Percentiles rank a stretch among this genome's conserved stretches.
Conservation (phyloP, 1,140 invertebrate species). For the Agraylea sexmaculata region DNA sequence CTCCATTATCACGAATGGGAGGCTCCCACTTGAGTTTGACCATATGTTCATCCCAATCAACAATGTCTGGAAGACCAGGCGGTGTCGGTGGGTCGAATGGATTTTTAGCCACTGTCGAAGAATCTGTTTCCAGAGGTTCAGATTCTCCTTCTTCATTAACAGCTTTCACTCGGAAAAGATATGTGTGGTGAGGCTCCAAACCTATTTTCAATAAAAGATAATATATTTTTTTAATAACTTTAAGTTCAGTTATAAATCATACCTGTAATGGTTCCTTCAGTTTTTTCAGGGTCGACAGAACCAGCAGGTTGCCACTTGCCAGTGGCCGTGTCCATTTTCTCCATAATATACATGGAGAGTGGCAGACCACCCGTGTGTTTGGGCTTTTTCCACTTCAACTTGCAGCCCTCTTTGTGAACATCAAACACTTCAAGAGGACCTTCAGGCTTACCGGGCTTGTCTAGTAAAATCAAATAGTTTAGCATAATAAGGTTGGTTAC, state of each 20-base stretch:
- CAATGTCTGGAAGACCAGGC: slow-evolving; percentile 85
- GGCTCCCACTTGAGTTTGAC: slow-evolving; percentile 94
- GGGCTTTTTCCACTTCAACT: slow-evolving; percentile 89
- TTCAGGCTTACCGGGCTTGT: slow-evolving; percentile 89
- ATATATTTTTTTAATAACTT: slow-evolving; percentile 7
- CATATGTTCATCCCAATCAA: slow-evolving; percentile 86
- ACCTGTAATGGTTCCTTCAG: slow-evolving; percentile 70
- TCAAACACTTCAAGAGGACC: slow-evolving; percentile 87
- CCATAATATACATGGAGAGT: slow-evolving; percentile 77
- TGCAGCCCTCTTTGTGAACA: slow-evolving; percentile 90
- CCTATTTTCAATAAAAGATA: slow-evolving; percentile 33
- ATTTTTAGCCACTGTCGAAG: slow-evolving; percentile 86
- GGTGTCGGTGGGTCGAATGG: slow-evolving; percentile 83
- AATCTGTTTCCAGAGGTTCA: slow-evolving; percentile 80
- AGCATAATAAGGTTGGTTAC: slow-evolving; percentile 4
- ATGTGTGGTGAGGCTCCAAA: slow-evolving; percentile 83
- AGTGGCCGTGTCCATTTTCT: slow-evolving; percentile 82
- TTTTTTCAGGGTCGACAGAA: slow-evolving; percentile 76
- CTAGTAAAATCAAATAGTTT: slow-evolving; percentile 33
- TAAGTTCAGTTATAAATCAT: slow-evolving; percentile 11
- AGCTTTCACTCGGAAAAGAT: slow-evolving; percentile 90
- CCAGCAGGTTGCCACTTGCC: slow-evolving; percentile 82
- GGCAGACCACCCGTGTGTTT: slow-evolving; percentile 92
- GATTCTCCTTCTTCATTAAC: slow-evolving; percentile 94
- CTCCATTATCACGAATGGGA: slow-evolving; percentile 89